phyloP scores from a whole-genome alignment of 2,113 vertebrate genomes.

The Nettapus auritus region DNA sequence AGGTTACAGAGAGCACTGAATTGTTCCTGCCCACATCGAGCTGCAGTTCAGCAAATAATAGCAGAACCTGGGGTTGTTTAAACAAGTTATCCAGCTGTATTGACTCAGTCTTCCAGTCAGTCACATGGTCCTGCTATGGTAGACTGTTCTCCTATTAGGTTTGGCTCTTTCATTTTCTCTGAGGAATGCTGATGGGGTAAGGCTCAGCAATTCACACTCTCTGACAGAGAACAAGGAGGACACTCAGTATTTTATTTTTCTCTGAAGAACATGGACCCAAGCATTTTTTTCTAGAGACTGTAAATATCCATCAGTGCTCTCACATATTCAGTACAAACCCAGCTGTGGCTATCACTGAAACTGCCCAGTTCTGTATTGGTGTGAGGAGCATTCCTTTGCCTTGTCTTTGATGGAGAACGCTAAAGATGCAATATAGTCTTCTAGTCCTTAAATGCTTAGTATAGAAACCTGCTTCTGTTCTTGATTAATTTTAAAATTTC shows the following conservation, averaged over 20 bases:
- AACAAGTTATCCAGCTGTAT: background rate
- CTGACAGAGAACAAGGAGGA: background rate
- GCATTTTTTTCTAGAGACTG: background rate
- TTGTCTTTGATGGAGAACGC: background rate
- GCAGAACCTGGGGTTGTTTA: slow-evolving; percentile 33
- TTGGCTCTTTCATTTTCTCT: background rate
- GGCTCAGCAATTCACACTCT: background rate
- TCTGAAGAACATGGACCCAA: background rate
- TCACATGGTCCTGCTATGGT: background rate
- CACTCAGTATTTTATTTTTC: background rate
- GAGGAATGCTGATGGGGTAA: background rate
- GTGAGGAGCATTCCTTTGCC: background rate
- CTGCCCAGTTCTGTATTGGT: background rate
- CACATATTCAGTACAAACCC: background rate
- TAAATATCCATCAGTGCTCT: background rate
- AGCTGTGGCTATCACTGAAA: background rate
- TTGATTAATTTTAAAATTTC: background rate
- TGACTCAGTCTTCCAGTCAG: background rate
- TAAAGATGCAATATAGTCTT: background rate
- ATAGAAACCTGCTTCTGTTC: background rate
- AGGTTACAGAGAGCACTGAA: background rate
- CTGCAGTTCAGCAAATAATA: slow-evolving; percentile 19
- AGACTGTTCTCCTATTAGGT: background rate
- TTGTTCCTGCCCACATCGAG: background rate
- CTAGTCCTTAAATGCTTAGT: background rate